These are phyloP conservation scores for Drosophila merina DNA, from an alignment of 2,888 invertebrate genomes.

Conservation along the genomic window DNA sequence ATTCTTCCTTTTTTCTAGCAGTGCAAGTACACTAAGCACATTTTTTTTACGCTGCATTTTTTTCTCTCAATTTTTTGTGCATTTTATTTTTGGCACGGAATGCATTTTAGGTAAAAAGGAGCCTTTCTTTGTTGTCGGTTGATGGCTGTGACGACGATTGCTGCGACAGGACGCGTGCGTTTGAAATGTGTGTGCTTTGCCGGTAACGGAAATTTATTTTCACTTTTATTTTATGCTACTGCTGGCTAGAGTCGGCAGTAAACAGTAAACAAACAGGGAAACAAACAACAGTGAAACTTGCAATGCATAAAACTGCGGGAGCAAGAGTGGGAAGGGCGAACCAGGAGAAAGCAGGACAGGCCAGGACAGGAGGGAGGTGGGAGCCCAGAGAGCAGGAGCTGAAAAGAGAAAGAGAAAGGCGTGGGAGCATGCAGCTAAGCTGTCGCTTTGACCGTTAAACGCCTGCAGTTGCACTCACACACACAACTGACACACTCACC, in stretches of 20 bases:
- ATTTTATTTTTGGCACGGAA: not conserved
- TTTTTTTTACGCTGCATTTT: not conserved
- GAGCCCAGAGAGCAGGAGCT: not conserved
- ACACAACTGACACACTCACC: not conserved
- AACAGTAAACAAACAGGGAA: constrained; percentile 42
- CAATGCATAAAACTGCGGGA: not conserved
- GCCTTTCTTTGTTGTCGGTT: not conserved
- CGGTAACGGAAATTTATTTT: constrained; percentile 64
- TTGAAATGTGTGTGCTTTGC: constrained; percentile 17
- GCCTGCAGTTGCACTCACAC: constrained; percentile 38
- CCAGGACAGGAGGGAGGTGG: no score
- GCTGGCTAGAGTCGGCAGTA: constrained; percentile 40
- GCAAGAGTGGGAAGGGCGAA: not conserved
- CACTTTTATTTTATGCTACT: constrained; percentile 50
- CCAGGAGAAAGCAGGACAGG: no score
- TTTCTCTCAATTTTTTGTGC: not conserved
- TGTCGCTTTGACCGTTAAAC: constrained; percentile 25
- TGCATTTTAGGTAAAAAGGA: not conserved
- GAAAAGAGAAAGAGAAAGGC: not conserved
- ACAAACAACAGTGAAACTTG: constrained; percentile 24
- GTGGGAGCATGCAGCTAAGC: constrained; percentile 22
- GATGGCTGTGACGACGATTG: not conserved
- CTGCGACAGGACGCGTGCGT: constrained; percentile 4
- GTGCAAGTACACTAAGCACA: not conserved
- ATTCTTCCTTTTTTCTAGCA: not conserved